Conservation (phyloP, 2,888 invertebrate genomes). For the Dryobotodes eremita region DNA sequence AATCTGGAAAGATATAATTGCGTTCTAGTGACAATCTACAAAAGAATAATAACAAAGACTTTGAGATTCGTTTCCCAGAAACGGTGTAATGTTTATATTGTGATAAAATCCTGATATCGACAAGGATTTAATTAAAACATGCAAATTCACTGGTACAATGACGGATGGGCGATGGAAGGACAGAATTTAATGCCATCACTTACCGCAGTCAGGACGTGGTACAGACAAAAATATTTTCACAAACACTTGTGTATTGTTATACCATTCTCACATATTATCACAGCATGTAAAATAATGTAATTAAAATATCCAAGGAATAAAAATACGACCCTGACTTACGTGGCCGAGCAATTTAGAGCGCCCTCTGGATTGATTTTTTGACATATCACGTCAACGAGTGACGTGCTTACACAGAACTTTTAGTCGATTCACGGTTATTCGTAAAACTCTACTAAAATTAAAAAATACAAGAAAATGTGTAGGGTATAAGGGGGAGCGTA, state of each 20-base stretch:
- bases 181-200: slow-evolving; percentile 70
- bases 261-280: slow-evolving; percentile 86
- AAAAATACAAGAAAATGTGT: not conserved
- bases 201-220: slow-evolving; percentile 79
- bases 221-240: slow-evolving; percentile 79
- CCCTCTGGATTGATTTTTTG: slow-evolving; percentile 88
- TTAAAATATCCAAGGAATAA: slow-evolving; percentile 84
- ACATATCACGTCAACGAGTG: slow-evolving; percentile 79
- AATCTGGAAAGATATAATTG: slow-evolving; percentile 83
- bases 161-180: slow-evolving; percentile 81
- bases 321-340: slow-evolving; percentile 90
- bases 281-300: slow-evolving; percentile 81
- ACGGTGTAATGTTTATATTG: slow-evolving; percentile 76
- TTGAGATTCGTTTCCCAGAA: slow-evolving; percentile 37
- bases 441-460: not conserved
- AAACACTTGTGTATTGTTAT: slow-evolving; percentile 79
- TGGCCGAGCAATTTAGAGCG: slow-evolving; percentile 89
- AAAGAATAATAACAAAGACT: slow-evolving; percentile 37
- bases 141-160: slow-evolving; percentile 85
- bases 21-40: slow-evolving; percentile 58
- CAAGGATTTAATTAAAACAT: slow-evolving; percentile 84
- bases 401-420: slow-evolving; percentile 7
- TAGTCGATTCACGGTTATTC: slow-evolving; percentile 24
- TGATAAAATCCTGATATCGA: slow-evolving; percentile 79
- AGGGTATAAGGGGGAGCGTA: no score